These are phyloP conservation scores for Zaprionus ornatus DNA, from an alignment of 1,140 invertebrate genomes.

Conservation along the genomic window DNA sequence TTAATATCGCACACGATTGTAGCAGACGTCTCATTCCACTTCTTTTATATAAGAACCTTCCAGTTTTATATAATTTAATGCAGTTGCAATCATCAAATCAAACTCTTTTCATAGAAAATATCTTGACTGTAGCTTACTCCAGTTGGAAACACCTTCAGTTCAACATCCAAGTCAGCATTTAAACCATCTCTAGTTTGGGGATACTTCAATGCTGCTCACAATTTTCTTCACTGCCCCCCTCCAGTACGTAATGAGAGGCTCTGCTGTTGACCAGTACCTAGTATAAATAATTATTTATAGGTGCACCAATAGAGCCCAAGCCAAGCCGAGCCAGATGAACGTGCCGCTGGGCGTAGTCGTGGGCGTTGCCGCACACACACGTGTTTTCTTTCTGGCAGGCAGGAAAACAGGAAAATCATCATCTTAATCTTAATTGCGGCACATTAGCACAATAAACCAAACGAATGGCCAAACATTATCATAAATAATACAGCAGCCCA, in stretches of 20 bases:
- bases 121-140: background rate
- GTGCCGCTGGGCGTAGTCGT: background rate
- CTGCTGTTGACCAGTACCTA: background rate
- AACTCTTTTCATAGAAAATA: no score
- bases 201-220: background rate
- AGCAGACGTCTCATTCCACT: no score
- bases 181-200: background rate
- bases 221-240: background rate
- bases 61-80: no score
- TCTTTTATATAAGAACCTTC: no score
- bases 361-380: slow-evolving; percentile 20
- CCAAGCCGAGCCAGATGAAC: background rate
- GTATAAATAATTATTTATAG: slow-evolving; percentile 28
- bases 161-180: background rate
- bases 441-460: slow-evolving; percentile 83
- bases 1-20: no score
- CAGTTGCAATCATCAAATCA: no score
- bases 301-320: slow-evolving; percentile 8
- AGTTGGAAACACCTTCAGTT: background rate
- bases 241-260: background rate
- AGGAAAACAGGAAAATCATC: slow-evolving; percentile 67
- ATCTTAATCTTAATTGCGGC: slow-evolving; percentile 82
- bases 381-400: slow-evolving; percentile 15
- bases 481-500: slow-evolving; percentile 75
- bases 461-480: slow-evolving; percentile 81